A percentile compares a stretch with the other conserved stretches of the same genome.
Conservation (phyloP, 1,140 invertebrate species). For the Nasonia giraulti region DNA sequence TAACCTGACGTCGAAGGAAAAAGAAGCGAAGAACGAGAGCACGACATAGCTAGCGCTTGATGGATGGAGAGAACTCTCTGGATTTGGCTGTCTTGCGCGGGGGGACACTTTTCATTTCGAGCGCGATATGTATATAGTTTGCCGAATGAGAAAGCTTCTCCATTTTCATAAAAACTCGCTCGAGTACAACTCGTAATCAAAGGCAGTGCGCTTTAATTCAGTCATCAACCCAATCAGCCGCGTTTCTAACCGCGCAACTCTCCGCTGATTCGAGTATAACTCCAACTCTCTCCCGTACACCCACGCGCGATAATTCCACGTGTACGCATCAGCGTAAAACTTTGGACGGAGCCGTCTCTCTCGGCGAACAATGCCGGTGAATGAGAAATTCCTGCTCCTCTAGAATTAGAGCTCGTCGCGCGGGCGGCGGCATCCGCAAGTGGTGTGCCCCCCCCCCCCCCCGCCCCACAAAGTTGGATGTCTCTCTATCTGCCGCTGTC, state of each 20-base stretch:
- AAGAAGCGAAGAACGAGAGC: not conserved
- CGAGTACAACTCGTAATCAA: not conserved
- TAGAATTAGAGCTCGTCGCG: not conserved
- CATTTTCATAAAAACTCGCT: not conserved
- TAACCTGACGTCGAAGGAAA: not conserved
- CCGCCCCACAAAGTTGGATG: slow-evolving; percentile 24
- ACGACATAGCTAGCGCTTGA: not conserved
- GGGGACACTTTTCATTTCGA: slow-evolving; percentile 21
- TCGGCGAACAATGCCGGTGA: slow-evolving; percentile 36
- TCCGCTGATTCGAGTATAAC: slow-evolving; percentile 10
- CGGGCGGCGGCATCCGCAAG: not conserved
- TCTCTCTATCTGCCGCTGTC: slow-evolving; percentile 19
- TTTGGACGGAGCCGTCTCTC: not conserved
- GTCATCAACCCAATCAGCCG: not conserved
- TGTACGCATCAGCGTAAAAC: slow-evolving; percentile 36
- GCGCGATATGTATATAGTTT: too few relatives aligned
- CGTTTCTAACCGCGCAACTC: not conserved
- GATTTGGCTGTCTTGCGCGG: not conserved
- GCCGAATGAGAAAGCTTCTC: too few relatives aligned
- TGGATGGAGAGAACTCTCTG: not conserved
- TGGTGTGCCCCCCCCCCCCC: not conserved
- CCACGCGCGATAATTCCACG: slow-evolving; percentile 3
- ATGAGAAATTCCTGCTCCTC: slow-evolving; percentile 45
- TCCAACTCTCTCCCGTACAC: not conserved
- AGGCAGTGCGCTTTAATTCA: too few relatives aligned